These are phyloP conservation scores for Bradypus variegatus DNA, from an alignment of 2,797 vertebrate genomes.

Conservation along the genomic window DNA sequence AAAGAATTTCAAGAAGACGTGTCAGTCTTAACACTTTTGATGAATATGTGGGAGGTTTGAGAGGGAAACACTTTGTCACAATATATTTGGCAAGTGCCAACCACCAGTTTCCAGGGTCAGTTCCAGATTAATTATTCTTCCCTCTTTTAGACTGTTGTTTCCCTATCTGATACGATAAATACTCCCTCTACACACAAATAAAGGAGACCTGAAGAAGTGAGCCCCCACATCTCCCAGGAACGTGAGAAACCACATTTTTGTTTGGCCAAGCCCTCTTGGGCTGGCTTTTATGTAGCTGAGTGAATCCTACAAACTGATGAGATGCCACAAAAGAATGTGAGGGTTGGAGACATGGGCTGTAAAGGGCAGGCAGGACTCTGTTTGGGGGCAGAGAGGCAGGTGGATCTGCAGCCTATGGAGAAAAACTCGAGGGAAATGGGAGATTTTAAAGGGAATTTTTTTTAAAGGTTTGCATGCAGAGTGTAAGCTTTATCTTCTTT, in stretches of 20 bases:
- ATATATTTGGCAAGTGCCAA: neutral
- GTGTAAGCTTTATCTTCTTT: neutral
- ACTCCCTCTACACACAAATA: neutral
- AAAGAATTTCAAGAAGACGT: neutral
- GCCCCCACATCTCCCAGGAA: neutral
- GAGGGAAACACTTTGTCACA: neutral
- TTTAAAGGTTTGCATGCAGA: neutral
- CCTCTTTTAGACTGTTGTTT: neutral
- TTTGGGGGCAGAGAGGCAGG: neutral
- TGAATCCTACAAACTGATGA: neutral
- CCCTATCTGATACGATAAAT: neutral
- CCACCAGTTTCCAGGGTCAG: neutral
- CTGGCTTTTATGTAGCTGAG: constrained; percentile 22
- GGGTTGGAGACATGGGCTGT: neutral
- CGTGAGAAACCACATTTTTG: neutral
- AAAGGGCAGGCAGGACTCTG: neutral
- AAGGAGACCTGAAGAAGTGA: neutral
- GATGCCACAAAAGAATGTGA: neutral
- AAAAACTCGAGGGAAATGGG: neutral
- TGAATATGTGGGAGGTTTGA: neutral
- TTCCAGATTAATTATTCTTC: neutral
- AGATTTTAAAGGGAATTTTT: neutral
- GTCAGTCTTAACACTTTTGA: neutral
- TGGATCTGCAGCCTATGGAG: neutral
- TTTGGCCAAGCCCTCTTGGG: neutral